Evolutionary conservation across 2,888 invertebrate species (phyloP), one percentile per base, ranked within the genome.

Genomic region (Drosophila koepferae): DNA sequence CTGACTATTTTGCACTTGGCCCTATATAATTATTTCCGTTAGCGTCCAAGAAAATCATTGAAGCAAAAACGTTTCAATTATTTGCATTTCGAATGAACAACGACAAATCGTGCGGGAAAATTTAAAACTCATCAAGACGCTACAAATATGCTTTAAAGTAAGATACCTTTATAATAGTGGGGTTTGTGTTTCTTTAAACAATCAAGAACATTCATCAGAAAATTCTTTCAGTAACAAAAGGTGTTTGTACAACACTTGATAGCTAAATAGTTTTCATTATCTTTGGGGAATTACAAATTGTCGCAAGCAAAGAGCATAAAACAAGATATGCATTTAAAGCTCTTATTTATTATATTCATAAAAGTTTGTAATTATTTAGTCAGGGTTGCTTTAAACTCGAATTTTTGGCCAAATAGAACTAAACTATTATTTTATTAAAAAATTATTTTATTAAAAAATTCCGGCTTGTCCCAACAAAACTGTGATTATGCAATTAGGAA

Each of bases 1-100:
- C 46, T 58, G 63, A 62, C 36, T 41, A 63, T 64, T 63, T 73
- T 76, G 59, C 72, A 72, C 69, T 69, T 69, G 58, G 38, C 51
- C 41, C 36, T 56, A 23, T 62, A 70, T 70, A 70, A 70, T 73
- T 76, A 48, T 76, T 65, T 75, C 72, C 72, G 66, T 79, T 75
- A 55, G 41, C 12, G 23, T 49, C 38, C 41, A 43, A 72, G 59
- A 51, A n/a, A 51, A 65, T 48, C 60, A 44, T 31, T 44, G 10
- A 23, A 36, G 9, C 28, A 64, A 59, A 74, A 71, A 64, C 49
- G 62, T 49, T 64, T 61, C 9, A 62, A 46, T 63, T 12, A 65
- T 72, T 72, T 75, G 64, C 72, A 75, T 58, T 68, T 49, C 31
- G 46, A 34, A 51, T 28, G 23, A 43, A 36, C 18, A 1, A 36